Percentiles rank a stretch among this genome's conserved stretches.
Conservation (phyloP, 1,140 invertebrate genomes). For the Semibalanus balanoides region DNA sequence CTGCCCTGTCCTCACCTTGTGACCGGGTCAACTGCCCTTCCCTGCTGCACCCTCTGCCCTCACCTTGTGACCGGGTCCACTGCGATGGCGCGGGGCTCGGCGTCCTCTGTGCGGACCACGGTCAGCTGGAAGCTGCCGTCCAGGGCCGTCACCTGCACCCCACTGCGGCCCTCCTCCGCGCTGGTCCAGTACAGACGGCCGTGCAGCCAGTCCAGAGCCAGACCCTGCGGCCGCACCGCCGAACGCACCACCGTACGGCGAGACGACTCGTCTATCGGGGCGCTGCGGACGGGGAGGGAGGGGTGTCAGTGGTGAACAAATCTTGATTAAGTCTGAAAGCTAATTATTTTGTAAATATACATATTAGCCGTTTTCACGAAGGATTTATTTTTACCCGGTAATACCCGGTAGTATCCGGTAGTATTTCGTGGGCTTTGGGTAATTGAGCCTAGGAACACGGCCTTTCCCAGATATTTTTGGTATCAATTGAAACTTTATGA, state of each 20-base stretch:
- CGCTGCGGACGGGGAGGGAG: neutral
- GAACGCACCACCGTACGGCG: neutral
- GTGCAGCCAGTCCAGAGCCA: conserved; percentile 61
- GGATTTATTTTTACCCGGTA: too few relatives aligned
- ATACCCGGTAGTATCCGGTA: too few relatives aligned
- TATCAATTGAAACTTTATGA: too few relatives aligned
- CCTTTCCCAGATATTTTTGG: too few relatives aligned
- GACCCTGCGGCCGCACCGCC: conserved; percentile 43
- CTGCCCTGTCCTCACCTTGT: too few relatives aligned
- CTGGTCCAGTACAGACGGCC: conserved; percentile 69
- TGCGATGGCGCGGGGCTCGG: conserved; percentile 48
- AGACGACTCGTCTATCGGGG: neutral
- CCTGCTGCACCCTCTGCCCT: too few relatives aligned
- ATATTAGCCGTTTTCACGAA: too few relatives aligned
- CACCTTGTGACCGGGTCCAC: conserved; percentile 45
- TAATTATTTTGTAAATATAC: too few relatives aligned
- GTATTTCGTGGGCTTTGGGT: too few relatives aligned
- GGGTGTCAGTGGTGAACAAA: neutral
- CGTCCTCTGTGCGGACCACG: conserved; percentile 47
- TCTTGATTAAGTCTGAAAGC: too few relatives aligned
- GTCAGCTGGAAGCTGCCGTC: conserved; percentile 54
- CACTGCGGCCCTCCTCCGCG: conserved; percentile 34
- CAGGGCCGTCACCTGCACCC: conserved; percentile 44
- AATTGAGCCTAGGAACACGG: too few relatives aligned
- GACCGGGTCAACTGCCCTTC: too few relatives aligned